Percentiles rank a stretch among this genome's conserved stretches.
Conservation (phyloP, 2,888 invertebrate species). For the Parapristionchus giblindavisi region DNA sequence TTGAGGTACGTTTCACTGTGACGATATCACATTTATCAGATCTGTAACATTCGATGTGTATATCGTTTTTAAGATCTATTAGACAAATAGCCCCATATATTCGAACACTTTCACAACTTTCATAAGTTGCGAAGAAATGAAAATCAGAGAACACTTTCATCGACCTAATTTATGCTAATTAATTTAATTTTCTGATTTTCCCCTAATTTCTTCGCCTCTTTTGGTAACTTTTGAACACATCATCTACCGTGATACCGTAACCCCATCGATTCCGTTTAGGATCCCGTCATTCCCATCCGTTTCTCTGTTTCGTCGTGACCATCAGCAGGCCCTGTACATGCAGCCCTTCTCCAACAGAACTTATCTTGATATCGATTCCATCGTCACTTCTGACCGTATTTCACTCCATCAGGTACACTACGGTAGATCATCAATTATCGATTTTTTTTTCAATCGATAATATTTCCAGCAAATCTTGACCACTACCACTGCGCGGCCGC, state of each 20-base stretch:
- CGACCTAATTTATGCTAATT: no score
- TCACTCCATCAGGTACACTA: constrained; percentile 21
- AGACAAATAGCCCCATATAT: no score
- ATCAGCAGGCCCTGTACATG: constrained; percentile 68
- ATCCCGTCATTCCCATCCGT: constrained; percentile 63
- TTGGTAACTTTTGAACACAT: no score
- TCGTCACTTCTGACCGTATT: constrained; percentile 37
- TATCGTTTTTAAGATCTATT: no score
- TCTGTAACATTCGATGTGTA: no score
- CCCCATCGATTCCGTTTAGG: constrained; percentile 12
- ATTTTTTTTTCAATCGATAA: constrained; percentile 45
- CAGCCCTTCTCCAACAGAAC: constrained; percentile 50
- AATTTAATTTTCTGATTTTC: no score
- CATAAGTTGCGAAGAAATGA: no score
- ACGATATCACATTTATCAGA: no score
- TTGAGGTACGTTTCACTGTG: constrained; percentile 32
- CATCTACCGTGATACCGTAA: no score
- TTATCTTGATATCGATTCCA: constrained; percentile 50
- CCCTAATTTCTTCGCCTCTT: no score
- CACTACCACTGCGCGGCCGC: constrained; percentile 47
- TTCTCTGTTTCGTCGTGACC: constrained; percentile 65
- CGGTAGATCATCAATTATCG: constrained; percentile 37
- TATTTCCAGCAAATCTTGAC: constrained; percentile 34
- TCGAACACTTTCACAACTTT: no score
- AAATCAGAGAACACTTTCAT: no score